These are phyloP conservation scores for Seriola dumerili DNA, from an alignment of 2,113 vertebrate genomes.

Conservation along the genomic window DNA sequence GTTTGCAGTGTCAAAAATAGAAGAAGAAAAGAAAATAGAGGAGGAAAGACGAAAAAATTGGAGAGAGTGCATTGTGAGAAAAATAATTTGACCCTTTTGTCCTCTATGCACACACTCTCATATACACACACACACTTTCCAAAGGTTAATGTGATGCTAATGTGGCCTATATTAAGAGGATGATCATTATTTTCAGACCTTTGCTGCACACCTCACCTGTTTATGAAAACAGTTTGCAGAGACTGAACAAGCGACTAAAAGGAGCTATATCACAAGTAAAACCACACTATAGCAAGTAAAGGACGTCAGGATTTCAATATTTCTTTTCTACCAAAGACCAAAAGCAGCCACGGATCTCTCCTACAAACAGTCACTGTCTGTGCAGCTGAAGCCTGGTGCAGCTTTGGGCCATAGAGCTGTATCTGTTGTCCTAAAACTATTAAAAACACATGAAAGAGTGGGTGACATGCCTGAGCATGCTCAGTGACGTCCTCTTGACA, in stretches of 20 bases:
- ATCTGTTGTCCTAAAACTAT: too few species aligned
- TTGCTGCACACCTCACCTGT: constrained; percentile 45
- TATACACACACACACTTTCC: constrained; percentile 12
- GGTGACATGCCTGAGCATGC: background rate
- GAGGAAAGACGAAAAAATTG: background rate
- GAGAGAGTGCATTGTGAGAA: constrained; percentile 45
- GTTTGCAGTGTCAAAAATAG: background rate
- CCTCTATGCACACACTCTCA: constrained; percentile 27
- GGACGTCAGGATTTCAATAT: too few species aligned
- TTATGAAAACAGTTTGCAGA: constrained; percentile 43
- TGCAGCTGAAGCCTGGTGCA: too few species aligned
- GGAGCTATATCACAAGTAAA: background rate
- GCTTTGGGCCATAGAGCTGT: too few species aligned
- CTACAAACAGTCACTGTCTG: background rate
- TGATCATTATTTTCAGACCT: constrained; percentile 70
- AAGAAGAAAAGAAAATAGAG: constrained; percentile 8
- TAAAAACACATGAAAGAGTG: too few species aligned
- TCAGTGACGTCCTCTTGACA: too few species aligned
- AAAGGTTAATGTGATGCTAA: constrained; percentile 81
- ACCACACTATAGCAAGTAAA: background rate
- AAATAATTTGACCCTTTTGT: constrained; percentile 49
- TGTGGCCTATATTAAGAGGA: constrained; percentile 68
- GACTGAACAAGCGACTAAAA: background rate
- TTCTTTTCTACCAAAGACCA: too few species aligned
- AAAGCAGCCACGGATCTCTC: too few species aligned